Conservation (phyloP, 2,888 invertebrate species). For the Hedya salicella region DNA sequence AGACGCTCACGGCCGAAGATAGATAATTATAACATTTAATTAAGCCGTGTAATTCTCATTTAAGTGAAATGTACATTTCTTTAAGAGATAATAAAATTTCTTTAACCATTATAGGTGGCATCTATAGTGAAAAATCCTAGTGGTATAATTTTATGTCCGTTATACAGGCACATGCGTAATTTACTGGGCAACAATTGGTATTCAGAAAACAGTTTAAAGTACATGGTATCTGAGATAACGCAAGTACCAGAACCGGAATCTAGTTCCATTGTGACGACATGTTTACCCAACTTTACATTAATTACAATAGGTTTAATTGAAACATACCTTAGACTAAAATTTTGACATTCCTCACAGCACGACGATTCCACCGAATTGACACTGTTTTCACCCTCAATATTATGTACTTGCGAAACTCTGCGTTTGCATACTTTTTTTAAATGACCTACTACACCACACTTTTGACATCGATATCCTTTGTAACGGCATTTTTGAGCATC, state of each 20-base stretch:
- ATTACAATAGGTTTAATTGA: not conserved
- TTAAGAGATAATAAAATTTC: too few relatives aligned
- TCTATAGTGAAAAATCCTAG: not conserved
- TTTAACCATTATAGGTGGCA: not conserved
- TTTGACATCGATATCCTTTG: not conserved
- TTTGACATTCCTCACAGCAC: not conserved
- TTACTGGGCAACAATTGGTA: not conserved
- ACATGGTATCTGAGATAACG: not conserved
- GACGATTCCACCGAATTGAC: not conserved
- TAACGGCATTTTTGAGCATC: not conserved
- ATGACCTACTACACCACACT: not conserved
- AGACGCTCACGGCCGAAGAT: too few relatives aligned
- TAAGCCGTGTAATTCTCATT: too few relatives aligned
- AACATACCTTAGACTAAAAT: constrained; percentile 1
- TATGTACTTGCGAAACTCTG: too few relatives aligned
- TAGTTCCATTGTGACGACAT: not conserved
- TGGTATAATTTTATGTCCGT: constrained; percentile 7
- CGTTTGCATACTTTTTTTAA: not conserved
- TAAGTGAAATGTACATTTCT: too few relatives aligned
- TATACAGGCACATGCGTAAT: constrained; percentile 1
- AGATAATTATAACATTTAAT: too few relatives aligned
- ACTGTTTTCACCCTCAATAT: not conserved
- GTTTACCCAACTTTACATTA: not conserved
- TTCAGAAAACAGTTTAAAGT: not conserved
- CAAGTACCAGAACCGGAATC: constrained; percentile 1